Base-by-base conservation (phyloP, 1,140 invertebrate genomes). In the Heliconius nattereri region DNA sequence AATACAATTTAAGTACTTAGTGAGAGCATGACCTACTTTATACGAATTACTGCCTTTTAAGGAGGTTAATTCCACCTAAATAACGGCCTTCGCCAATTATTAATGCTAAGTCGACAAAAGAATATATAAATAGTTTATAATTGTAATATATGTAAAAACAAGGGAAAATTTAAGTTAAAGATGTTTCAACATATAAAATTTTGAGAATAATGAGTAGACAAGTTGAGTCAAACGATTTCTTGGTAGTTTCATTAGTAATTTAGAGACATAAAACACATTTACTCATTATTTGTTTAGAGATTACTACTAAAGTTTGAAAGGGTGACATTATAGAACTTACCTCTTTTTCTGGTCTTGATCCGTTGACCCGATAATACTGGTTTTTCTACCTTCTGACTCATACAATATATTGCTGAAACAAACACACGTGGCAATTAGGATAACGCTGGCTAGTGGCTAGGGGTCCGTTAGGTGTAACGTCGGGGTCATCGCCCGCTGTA, bases 321-420 rank as follows among this genome's bases (percentile, higher is more conserved):
- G 20, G 9, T 57, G 54, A 2, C 7, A 60, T 23, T 40, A 32
- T 32, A 60, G 52, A 78, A 85, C 93, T 95, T 96, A 98, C 98
- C 98, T 98, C 98, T 99, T 98, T 99, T 99, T 97, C 98, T 98
- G 97, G 98, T 99, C 98, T 99, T 99, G 96, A 99, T 99, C 96
- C 98, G 98, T 97, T 99, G 98, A 98, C 98, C 98, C 97, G 98
- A 99, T 97, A 99, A 96, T 97, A 98, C 97, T 97, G 98, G 98
- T 98, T 99, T 99, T 98, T 99, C 98, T 97, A 97, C 98, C 98
- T 99, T 99, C 97, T 99, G 98, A 99, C 98, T 99, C 98, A 99
- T 99, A 98, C 98, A 99, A 99, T 97, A 97, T 97, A 96, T 97
- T 97, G 97, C 97, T 98, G 96, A 85, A 97, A 91, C 90, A 92